Evolutionary conservation across 2,113 vertebrate genomes (phyloP), one percentile per base, ranked within the genome.

Genomic region (Echinops telfairi): DNA sequence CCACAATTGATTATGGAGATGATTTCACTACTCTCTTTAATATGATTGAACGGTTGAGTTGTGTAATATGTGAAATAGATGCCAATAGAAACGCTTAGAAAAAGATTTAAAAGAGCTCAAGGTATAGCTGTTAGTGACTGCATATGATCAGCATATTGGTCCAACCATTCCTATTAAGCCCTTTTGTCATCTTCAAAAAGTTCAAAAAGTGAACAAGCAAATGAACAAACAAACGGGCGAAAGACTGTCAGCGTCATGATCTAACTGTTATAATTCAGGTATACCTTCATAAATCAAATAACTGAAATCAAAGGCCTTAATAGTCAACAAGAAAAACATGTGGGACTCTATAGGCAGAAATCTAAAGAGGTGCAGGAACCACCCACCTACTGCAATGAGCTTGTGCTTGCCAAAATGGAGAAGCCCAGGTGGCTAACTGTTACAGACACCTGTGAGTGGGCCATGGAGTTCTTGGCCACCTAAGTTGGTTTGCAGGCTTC

Each of bases 171-270:
- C 68, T 73, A 53, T 77, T 71, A 86, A 76, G 15, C 20, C 6
- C 9, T 73, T 83, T 58, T 79, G 10, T 83, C 14, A 10, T 83
- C 9, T 19, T 83, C 15, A 57, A 70, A 58, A 38, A 53, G 47
- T 53, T 82, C 71, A 66, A 90, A 94, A 93, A 11, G 5, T 53
- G 10, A 53, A 53, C 47, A 53, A 53, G 43, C 43, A 47, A 47
- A 47, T 47, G 43, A 47, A 53, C 53, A 92, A 92, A 93, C 76
- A 86, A 53, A 88, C 31, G 2, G 29, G 29, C 68, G 11, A 82
- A 7, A n/a, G 64, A 19, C 20, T 82, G 23, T 73, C 38, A 23
- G 23, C 68, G 86, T 83, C 10, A 53, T 9, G 12, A 11, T 12
- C 47, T 53, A 9, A 53, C 10, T 53, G 9, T 53, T 53, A 53